Conservation (phyloP, 2,113 vertebrate genomes). For the Galbula dea region DNA sequence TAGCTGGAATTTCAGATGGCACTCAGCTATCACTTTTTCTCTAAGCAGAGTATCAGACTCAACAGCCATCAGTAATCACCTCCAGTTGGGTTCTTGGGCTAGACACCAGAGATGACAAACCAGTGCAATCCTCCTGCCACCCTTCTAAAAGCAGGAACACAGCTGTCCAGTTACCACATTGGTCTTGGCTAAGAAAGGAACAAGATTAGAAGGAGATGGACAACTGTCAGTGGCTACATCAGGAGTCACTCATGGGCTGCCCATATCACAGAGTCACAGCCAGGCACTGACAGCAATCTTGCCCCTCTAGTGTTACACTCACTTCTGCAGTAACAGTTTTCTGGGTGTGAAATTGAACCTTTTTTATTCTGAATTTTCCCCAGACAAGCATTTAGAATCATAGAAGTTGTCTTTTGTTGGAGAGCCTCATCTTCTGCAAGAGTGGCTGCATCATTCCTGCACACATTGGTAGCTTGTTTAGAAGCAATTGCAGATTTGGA, state of each 20-base stretch:
- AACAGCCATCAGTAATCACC: neutral
- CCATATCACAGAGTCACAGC: no score
- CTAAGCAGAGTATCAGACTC: neutral
- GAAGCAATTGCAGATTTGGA: neutral
- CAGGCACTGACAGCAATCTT: no score
- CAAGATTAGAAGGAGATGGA: neutral
- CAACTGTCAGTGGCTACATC: fast-evolving
- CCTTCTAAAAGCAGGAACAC: neutral
- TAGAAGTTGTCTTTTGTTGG: neutral
- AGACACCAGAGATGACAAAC: neutral
- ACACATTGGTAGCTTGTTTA: neutral
- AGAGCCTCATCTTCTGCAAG: neutral
- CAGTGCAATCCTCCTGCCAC: neutral
- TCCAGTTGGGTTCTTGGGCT: neutral
- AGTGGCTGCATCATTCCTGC: neutral
- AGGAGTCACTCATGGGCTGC: neutral
- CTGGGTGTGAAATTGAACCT: neutral
- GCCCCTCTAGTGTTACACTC: no score
- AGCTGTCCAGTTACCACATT: neutral
- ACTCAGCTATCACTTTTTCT: neutral
- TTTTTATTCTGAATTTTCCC: neutral
- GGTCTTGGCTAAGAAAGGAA: neutral
- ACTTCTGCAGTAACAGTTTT: neutral
- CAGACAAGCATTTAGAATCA: neutral
- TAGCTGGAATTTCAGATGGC: neutral